These are phyloP conservation scores for Agrochola lychnidis DNA, from an alignment of 2,888 invertebrate genomes.

Conservation along the genomic window DNA sequence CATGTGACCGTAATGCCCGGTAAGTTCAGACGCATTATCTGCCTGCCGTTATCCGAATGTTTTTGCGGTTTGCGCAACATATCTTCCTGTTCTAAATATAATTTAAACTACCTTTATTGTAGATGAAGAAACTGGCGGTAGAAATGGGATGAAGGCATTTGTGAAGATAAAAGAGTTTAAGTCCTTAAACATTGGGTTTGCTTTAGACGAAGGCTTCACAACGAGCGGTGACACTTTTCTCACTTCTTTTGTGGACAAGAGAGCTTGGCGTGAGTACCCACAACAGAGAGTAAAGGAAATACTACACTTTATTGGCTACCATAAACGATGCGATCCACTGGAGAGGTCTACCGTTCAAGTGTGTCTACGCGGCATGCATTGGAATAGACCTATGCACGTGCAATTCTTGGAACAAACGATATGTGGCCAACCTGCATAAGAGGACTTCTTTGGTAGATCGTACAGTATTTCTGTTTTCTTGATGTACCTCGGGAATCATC, in stretches of 20 bases:
- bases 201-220: slow-evolving; percentile 95
- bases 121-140: slow-evolving; percentile 96
- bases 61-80: background rate
- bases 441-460: background rate
- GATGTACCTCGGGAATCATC: no score
- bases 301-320: background rate
- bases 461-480: no score
- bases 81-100: background rate
- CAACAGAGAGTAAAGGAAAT: background rate
- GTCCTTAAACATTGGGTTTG: slow-evolving; percentile 94
- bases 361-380: background rate
- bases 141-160: slow-evolving; percentile 94
- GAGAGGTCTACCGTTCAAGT: background rate
- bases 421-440: background rate
- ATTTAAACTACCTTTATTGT: slow-evolving; percentile 46
- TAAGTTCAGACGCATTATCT: slow-evolving; percentile 43
- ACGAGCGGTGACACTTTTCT: slow-evolving; percentile 88
- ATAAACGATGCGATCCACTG: background rate
- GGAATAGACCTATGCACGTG: background rate
- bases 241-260: slow-evolving; percentile 93
- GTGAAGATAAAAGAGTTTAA: slow-evolving; percentile 92
- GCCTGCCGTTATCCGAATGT: background rate
- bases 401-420: background rate
- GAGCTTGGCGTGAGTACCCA: slow-evolving; percentile 94
- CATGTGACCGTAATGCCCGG: slow-evolving; percentile 84